phyloP scores from a whole-genome alignment of 2,888 invertebrate genomes.

The Drosophila lutescens region DNA sequence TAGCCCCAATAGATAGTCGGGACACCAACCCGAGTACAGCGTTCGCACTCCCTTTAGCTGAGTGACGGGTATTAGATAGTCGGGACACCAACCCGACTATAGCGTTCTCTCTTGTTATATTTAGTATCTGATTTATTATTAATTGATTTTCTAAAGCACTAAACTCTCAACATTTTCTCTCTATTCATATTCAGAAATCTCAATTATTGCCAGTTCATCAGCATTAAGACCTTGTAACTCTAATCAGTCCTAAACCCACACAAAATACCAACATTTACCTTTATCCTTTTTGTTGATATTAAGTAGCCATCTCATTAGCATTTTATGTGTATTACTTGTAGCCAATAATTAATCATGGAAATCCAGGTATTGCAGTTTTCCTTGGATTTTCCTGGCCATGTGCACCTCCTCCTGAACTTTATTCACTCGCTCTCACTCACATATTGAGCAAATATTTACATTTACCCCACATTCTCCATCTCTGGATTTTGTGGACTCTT shows the following conservation, averaged over 20 bases:
- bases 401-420: neutral
- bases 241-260: neutral
- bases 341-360: constrained; percentile 20
- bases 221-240: neutral
- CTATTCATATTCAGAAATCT: neutral
- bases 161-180: no score
- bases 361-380: constrained; percentile 11
- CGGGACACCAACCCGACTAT: no score
- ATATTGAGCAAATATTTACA: constrained; percentile 56
- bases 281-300: constrained; percentile 6
- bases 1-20: no score
- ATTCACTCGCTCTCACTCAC: constrained; percentile 35
- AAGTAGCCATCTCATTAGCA: constrained; percentile 16
- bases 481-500: neutral
- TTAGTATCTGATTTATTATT: neutral
- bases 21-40: no score
- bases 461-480: constrained; percentile 3
- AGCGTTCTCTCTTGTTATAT: no score
- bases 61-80: no score
- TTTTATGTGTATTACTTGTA: constrained; percentile 16
- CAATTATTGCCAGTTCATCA: neutral
- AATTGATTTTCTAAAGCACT: no score
- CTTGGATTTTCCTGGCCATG: constrained; percentile 23
- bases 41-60: no score
- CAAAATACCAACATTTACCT: neutral